These are phyloP conservation scores for Pentalonia nigronervosa DNA, from an alignment of 1,140 invertebrate species.

Conservation along the genomic window DNA sequence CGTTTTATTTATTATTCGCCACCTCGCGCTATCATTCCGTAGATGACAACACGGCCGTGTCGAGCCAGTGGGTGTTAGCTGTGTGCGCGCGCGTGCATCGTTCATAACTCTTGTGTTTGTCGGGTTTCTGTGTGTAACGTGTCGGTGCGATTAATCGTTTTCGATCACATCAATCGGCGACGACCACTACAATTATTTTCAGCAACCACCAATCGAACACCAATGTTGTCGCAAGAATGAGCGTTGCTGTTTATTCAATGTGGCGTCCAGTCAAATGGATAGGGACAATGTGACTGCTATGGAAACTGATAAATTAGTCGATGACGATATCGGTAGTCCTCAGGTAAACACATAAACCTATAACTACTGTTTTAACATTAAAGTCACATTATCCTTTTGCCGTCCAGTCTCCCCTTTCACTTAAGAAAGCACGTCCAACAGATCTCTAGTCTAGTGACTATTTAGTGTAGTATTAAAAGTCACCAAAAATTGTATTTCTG, in stretches of 20 bases:
- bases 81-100: conserved; percentile 23
- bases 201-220: background rate
- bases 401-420: background rate
- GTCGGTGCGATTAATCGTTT: background rate
- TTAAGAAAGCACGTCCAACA: background rate
- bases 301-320: conserved; percentile 73
- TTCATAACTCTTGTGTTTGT: background rate
- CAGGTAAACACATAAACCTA: conserved; percentile 66
- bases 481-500: background rate
- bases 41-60: background rate
- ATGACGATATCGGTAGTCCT: conserved; percentile 69
- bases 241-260: conserved; percentile 12
- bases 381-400: background rate
- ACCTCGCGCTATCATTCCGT: conserved; percentile 1
- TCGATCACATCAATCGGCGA: background rate
- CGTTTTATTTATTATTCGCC: background rate
- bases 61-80: conserved; percentile 14
- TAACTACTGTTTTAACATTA: background rate
- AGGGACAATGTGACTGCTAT: conserved; percentile 69
- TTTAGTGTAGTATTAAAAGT: background rate
- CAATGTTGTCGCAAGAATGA: conserved; percentile 40
- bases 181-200: background rate
- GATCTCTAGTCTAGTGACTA: background rate
- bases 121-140: background rate
- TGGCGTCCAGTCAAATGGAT: conserved; percentile 56